Conservation (phyloP, 2,797 vertebrate species). For the Pampus argenteus region DNA sequence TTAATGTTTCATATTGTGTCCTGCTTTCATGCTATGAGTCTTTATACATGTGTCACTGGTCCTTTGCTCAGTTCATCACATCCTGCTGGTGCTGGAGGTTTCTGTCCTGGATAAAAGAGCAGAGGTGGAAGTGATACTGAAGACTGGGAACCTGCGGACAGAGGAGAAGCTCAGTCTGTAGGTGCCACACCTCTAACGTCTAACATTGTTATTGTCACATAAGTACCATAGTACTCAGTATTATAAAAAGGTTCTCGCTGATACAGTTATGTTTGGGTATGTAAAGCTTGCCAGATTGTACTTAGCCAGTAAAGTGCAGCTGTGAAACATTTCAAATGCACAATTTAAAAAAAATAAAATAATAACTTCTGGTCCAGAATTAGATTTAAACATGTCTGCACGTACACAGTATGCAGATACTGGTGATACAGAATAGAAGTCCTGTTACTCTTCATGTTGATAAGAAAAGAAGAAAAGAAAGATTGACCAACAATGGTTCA, state of each 20-base stretch:
- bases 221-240: background rate
- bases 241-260: background rate
- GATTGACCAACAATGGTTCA: too few relatives aligned
- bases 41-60: conserved; percentile 13
- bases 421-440: too few relatives aligned
- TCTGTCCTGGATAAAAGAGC: conserved; percentile 79
- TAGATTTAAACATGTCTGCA: too few relatives aligned
- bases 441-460: too few relatives aligned
- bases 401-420: background rate
- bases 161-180: conserved; percentile 77
- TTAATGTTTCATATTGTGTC: background rate
- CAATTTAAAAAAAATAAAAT: too few relatives aligned
- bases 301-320: too few relatives aligned
- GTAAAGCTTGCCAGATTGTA: background rate
- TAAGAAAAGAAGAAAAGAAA: background rate
- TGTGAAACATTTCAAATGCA: too few relatives aligned
- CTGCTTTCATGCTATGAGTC: background rate
- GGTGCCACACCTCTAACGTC: conserved; percentile 40
- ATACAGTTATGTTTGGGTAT: too few relatives aligned
- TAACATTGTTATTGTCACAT: background rate
- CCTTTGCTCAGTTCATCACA: conserved; percentile 78
- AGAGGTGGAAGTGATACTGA: conserved; percentile 80
- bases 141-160: conserved; percentile 51
- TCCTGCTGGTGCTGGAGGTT: conserved; percentile 82
- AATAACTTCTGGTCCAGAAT: background rate